phyloP scores from a whole-genome alignment of 2,113 vertebrate genomes.

The Eretmochelys imbricata region DNA sequence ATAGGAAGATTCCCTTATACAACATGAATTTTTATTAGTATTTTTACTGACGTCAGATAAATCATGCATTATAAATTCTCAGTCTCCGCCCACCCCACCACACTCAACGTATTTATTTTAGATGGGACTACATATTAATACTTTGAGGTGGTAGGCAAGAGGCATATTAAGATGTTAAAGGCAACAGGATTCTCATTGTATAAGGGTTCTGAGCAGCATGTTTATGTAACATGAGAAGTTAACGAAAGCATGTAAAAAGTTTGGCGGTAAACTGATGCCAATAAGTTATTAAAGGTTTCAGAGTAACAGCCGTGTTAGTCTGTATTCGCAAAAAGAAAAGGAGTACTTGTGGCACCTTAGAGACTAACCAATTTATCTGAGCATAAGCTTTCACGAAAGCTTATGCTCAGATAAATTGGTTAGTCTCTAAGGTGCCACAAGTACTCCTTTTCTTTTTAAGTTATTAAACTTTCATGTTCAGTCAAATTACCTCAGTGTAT shows the following conservation, averaged over 20 bases:
- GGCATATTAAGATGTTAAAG: slow-evolving; percentile 2
- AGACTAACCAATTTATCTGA: too few species aligned
- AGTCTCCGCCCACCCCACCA: slow-evolving; percentile 14
- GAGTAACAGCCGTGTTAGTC: too few species aligned
- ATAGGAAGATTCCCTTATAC: slow-evolving; percentile 83
- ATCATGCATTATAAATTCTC: slow-evolving; percentile 30
- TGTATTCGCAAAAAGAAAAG: too few species aligned
- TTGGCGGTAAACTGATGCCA: slow-evolving; percentile 51
- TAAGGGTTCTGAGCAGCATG: slow-evolving; percentile 83
- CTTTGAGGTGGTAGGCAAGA: not conserved
- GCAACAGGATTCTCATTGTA: slow-evolving; percentile 79
- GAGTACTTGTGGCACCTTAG: too few species aligned
- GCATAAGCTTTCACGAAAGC: too few species aligned
- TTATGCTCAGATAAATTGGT: too few species aligned
- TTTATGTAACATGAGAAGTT: slow-evolving; percentile 65
- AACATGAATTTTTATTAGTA: slow-evolving; percentile 72
- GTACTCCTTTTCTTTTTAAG: not conserved
- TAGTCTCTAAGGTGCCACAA: too few species aligned
- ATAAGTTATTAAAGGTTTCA: not conserved
- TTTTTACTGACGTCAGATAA: slow-evolving; percentile 43
- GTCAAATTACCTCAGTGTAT: not conserved
- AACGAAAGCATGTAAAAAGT: slow-evolving; percentile 57
- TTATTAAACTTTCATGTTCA: slow-evolving; percentile 54
- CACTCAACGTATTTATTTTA: not conserved
- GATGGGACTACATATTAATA: not conserved